Percentiles rank a stretch among this genome's conserved stretches.
Conservation (phyloP, 2,797 vertebrate species). For the Nyctibius grandis region DNA sequence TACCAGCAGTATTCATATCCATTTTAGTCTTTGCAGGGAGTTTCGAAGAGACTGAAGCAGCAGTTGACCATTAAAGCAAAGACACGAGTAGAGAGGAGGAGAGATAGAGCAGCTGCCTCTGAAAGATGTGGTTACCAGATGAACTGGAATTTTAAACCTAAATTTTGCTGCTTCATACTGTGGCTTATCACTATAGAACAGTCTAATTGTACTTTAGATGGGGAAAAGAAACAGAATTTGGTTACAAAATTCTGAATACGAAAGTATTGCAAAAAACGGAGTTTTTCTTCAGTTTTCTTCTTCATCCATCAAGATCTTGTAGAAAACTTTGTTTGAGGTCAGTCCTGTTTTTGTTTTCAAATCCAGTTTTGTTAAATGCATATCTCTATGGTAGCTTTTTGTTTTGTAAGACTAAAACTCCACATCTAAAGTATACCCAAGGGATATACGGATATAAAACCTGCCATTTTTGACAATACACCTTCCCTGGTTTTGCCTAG, state of each 20-base stretch:
- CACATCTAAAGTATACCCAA: not conserved
- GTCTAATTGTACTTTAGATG: not conserved
- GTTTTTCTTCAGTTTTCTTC: not conserved
- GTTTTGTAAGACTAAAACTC: not conserved
- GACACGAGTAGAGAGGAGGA: not conserved
- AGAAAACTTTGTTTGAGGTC: not conserved
- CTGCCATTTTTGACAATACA: not conserved
- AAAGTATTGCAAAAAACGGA: not conserved
- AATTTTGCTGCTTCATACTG: not conserved
- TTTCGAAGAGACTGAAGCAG: not conserved
- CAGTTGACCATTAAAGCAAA: not conserved
- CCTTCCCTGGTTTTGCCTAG: not conserved
- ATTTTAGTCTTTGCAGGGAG: not conserved
- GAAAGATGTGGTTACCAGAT: not conserved
- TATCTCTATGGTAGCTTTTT: not conserved
- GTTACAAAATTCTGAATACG: not conserved
- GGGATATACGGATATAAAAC: not conserved
- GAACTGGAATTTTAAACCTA: not conserved
- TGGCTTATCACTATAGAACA: not conserved
- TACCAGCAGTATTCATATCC: not conserved
- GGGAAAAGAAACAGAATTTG: not conserved
- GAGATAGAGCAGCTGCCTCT: not conserved
- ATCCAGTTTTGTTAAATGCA: not conserved
- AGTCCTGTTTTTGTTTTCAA: not conserved
- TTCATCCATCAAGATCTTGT: not conserved